These are phyloP conservation scores for Turdus rufiventris DNA, from an alignment of 2,113 vertebrate genomes.

Conservation along the genomic window DNA sequence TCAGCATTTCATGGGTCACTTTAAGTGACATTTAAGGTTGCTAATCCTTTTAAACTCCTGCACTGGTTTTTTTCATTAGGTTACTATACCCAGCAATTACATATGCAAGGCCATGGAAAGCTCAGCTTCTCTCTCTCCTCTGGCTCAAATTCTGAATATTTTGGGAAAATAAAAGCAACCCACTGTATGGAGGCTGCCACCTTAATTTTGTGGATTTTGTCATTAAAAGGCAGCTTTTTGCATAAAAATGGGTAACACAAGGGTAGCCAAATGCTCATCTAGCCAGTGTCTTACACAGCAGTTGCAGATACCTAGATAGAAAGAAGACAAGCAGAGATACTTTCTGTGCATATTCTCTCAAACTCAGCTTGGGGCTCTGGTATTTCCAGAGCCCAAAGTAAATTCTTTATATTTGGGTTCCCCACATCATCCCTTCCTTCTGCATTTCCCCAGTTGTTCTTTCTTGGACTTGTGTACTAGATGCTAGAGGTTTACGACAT, in stretches of 20 bases:
- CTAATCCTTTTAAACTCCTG: conserved; percentile 25
- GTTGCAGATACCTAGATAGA: not conserved
- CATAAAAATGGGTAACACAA: not conserved
- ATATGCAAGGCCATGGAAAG: not conserved
- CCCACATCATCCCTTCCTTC: not conserved
- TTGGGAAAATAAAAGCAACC: not conserved
- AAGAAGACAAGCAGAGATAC: not conserved
- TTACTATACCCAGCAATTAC: conserved; percentile 1
- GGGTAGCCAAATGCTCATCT: not conserved
- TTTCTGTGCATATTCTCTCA: not conserved
- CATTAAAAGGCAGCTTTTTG: not conserved
- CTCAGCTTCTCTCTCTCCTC: not conserved
- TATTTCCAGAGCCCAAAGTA: not conserved
- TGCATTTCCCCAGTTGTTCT: accelerated
- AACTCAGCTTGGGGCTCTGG: not conserved
- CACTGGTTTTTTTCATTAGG: not conserved
- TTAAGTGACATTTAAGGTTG: not conserved
- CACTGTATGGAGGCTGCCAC: not conserved
- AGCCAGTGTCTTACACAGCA: not conserved
- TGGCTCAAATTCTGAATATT: not conserved
- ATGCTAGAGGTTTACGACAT: not conserved
- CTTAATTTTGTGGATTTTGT: not conserved
- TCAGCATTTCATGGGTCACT: not conserved
- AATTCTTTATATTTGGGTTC: not conserved
- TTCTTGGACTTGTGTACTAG: not conserved